Base-by-base conservation (phyloP, 2,797 vertebrate species). In the Todus mexicanus region DNA sequence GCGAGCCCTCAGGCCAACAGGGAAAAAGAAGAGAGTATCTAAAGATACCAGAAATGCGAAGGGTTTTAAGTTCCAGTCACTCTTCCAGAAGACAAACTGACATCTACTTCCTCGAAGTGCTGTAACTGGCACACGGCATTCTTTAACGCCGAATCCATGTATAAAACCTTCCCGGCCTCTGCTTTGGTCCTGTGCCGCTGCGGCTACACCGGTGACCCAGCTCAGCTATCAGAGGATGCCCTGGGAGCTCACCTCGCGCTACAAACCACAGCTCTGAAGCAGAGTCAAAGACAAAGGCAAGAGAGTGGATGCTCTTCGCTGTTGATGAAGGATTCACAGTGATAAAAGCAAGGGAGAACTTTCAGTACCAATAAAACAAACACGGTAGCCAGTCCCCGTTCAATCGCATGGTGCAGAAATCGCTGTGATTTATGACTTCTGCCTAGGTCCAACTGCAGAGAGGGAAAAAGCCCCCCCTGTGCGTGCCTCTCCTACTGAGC, bases 401-500 rank as follows among this genome's bases (percentile, higher is more conserved):
- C 81, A 83, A 42, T 6, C 74, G 75, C 50, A 56, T 20, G 14
- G 69, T 27, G 56, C 47, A 92, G 89, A 92, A 95, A 72, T 84
- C 43, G 51, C 57, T 16, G 16, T 78, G 61, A 92, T 94, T 94
- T 92, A 90, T 27, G 65, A 77, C 25, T 95, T 78, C 69, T 85
- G 89, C 59, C 54, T 33, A 81, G 50, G 85, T 18, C 15, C 78
- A 85, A 45, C 6, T 45, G 75, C 72, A 75, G 57, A 56, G 71
- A 69, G 45, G 54, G n/a, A 42, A 50, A 91, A 89, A 4, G 11
- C 12, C 59, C 48, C 27, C 64, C 68, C 79, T 38, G 48, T 15
- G 12, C 60, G 82, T 76, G 69, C 84, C 78, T 79, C 82, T 83
- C 81, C 65, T n/a, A 29, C 65, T 59, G 27, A 80, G 57, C 40